These are phyloP conservation scores for Micromys minutus DNA, from an alignment of 2,113 vertebrate genomes.

Conservation along the genomic window DNA sequence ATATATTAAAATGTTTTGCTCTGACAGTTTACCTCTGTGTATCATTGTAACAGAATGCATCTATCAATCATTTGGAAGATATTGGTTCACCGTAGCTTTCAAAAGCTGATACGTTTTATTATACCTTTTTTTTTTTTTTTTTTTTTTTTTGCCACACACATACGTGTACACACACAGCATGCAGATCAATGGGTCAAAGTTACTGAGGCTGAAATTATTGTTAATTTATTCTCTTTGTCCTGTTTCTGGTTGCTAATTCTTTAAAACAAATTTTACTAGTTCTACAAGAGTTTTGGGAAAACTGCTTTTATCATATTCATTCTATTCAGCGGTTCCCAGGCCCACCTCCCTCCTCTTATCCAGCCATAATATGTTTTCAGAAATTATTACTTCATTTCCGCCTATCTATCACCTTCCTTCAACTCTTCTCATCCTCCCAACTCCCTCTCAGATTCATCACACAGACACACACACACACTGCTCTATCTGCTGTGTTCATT, in stretches of 20 bases:
- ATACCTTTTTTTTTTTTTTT: neutral
- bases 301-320: neutral
- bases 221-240: neutral
- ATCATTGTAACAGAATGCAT: neutral
- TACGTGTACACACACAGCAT: neutral
- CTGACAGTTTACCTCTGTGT: neutral
- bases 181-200: neutral
- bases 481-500: neutral
- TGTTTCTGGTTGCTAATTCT: neutral
- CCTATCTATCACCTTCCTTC: neutral
- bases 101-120: constrained; percentile 16
- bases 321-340: neutral
- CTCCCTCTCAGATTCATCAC: neutral
- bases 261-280: neutral
- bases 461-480: neutral
- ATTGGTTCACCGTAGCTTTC: neutral
- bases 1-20: constrained; percentile 2
- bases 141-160: neutral
- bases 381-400: neutral
- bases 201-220: neutral
- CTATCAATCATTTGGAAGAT: neutral
- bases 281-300: neutral
- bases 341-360: neutral
- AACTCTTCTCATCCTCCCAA: neutral
- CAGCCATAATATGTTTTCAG: neutral